Percentiles rank a stretch among this genome's conserved stretches.
phyloP scores from a whole-genome alignment of 2,113 vertebrate genomes.

The Gracilinanus agilis region DNA sequence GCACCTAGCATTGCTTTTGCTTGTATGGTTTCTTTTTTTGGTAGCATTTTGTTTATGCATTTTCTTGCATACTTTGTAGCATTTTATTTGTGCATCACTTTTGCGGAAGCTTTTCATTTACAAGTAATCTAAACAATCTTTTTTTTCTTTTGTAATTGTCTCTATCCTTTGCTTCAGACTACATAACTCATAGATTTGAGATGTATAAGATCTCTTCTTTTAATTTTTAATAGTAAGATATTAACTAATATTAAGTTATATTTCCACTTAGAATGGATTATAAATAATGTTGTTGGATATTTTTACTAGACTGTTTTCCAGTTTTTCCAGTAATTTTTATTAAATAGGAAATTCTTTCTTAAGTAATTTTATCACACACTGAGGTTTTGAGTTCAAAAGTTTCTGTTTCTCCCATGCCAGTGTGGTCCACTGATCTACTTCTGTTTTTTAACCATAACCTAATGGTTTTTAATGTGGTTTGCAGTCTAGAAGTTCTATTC shows the following conservation, averaged over 20 bases:
- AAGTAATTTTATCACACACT: neutral
- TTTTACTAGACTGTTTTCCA: neutral
- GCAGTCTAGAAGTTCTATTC: neutral
- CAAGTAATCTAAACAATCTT: too few relatives aligned
- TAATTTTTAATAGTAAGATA: neutral
- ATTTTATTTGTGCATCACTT: neutral
- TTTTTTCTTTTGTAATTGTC: too few relatives aligned
- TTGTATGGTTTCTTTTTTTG: neutral
- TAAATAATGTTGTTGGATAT: neutral
- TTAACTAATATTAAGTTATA: neutral
- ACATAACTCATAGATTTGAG: too few relatives aligned
- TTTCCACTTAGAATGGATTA: neutral
- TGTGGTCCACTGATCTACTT: too few relatives aligned
- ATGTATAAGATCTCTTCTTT: too few relatives aligned
- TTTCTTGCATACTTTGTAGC: too few relatives aligned
- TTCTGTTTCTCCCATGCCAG: neutral
- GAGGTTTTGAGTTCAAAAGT: neutral
- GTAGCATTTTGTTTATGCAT: too few relatives aligned
- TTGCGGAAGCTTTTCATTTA: neutral
- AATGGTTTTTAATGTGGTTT: neutral
- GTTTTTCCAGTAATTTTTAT: neutral
- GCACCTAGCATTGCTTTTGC: neutral
- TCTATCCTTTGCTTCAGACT: too few relatives aligned
- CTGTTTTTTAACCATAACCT: neutral
- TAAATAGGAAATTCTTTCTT: neutral